Evolutionary conservation across 2,888 invertebrate species (phyloP).

Genomic region (Clepsis dumicolana): DNA sequence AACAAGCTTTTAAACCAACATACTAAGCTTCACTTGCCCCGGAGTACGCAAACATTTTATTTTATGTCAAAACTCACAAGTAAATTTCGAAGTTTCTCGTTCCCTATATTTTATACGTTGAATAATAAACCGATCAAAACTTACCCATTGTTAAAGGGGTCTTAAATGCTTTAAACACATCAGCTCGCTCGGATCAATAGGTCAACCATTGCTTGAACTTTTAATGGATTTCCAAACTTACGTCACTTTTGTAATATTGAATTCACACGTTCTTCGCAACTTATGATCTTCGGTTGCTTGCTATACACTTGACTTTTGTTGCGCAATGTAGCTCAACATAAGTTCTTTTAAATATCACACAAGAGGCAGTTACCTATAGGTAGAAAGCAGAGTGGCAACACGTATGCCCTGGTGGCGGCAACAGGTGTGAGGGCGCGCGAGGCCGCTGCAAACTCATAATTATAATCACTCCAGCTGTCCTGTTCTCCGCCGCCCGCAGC

Average conservation of each 20-base stretch:
- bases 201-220: slow-evolving; percentile 38
- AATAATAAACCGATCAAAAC: slow-evolving; percentile 44
- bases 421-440: slow-evolving; percentile 75
- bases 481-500: slow-evolving; percentile 30
- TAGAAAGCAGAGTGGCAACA: slow-evolving; percentile 68
- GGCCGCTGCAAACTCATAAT: slow-evolving; percentile 73
- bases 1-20: slow-evolving; percentile 50
- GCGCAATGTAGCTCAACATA: slow-evolving; percentile 68
- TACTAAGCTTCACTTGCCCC: slow-evolving; percentile 42
- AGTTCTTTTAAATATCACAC: slow-evolving; percentile 78
- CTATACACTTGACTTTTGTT: slow-evolving; percentile 43
- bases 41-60: slow-evolving; percentile 40
- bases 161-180: slow-evolving; percentile 42
- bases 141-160: slow-evolving; percentile 41
- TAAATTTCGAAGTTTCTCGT: slow-evolving; percentile 34
- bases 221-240: slow-evolving; percentile 39
- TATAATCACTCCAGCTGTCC: slow-evolving; percentile 66
- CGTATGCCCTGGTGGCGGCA: slow-evolving; percentile 75
- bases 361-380: slow-evolving; percentile 67
- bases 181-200: slow-evolving; percentile 40
- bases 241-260: slow-evolving; percentile 36
- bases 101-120: slow-evolving; percentile 39
- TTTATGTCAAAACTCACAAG: slow-evolving; percentile 42
- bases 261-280: slow-evolving; percentile 17
- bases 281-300: slow-evolving; percentile 10